phyloP scores from a whole-genome alignment of 2,888 invertebrate species.

The Ganaspis brasiliensis region DNA sequence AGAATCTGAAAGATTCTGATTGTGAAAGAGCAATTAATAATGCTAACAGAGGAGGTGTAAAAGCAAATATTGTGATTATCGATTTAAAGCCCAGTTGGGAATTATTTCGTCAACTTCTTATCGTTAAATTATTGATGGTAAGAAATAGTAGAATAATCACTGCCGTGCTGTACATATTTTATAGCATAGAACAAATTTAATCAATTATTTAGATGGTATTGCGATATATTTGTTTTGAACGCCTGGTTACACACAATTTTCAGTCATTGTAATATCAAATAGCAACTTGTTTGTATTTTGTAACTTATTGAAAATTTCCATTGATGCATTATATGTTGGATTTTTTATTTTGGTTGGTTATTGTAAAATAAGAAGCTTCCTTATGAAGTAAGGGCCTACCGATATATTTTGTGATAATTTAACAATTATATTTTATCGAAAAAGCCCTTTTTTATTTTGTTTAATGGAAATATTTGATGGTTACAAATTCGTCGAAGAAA shows the following conservation, averaged over 20 bases:
- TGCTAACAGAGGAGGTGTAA: conserved; percentile 44
- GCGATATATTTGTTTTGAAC: conserved; percentile 6
- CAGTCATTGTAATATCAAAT: not conserved
- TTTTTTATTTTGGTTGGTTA: not conserved
- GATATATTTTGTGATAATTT: not conserved
- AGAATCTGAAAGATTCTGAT: not conserved
- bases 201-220: conserved; percentile 25
- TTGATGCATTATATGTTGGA: not conserved
- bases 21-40: conserved; percentile 44
- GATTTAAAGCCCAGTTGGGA: conserved; percentile 54
- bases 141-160: conserved; percentile 74
- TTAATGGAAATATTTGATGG: conserved; percentile 29
- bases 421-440: not conserved
- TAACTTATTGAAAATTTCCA: conserved; percentile 13
- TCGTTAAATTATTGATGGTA: conserved; percentile 57
- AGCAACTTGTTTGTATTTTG: not conserved
- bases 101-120: conserved; percentile 58
- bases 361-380: not conserved
- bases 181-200: conserved; percentile 69
- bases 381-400: not conserved
- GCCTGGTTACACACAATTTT: conserved; percentile 12
- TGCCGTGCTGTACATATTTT: conserved; percentile 78
- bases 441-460: not conserved
- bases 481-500: not conserved
- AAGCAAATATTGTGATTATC: conserved; percentile 61